Percentiles rank a stretch among this genome's conserved stretches.
Conservation (phyloP, 2,797 vertebrate species). For the Lacerta bilineata region DNA sequence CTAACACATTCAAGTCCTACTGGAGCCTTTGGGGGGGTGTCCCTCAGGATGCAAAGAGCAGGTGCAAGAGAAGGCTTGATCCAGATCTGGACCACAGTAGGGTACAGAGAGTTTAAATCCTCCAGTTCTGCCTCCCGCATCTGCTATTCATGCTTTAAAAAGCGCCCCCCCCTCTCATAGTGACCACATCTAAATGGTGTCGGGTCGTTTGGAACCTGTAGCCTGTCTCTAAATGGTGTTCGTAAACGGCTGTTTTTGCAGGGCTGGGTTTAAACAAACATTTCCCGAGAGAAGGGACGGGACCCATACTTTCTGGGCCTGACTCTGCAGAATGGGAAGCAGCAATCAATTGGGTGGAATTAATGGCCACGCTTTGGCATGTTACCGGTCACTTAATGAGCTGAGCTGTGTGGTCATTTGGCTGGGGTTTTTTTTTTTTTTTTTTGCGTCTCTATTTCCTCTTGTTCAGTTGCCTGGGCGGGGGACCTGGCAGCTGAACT, state of each 20-base stretch:
- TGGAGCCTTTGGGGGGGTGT: too few species aligned
- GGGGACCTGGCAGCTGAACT: constrained; percentile 28
- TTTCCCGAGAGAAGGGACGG: constrained; percentile 15
- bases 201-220: background rate
- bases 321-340: background rate
- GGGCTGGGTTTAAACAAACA: constrained; percentile 29
- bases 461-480: constrained; percentile 27
- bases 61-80: too few species aligned
- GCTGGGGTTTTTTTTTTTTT: background rate
- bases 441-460: background rate
- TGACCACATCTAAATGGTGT: background rate
- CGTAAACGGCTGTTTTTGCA: background rate
- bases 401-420: constrained; percentile 15
- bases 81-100: too few species aligned
- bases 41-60: too few species aligned
- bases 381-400: constrained; percentile 29
- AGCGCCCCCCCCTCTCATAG: too few species aligned
- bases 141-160: too few species aligned
- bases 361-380: constrained; percentile 31
- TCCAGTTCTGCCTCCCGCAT: too few species aligned
- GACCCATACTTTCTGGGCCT: background rate
- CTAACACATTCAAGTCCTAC: too few species aligned
- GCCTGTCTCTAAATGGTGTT: background rate
- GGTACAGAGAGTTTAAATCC: too few species aligned
- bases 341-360: constrained; percentile 14